phyloP scores from a whole-genome alignment of 2,888 invertebrate species.

The Entomobrya proxima region DNA sequence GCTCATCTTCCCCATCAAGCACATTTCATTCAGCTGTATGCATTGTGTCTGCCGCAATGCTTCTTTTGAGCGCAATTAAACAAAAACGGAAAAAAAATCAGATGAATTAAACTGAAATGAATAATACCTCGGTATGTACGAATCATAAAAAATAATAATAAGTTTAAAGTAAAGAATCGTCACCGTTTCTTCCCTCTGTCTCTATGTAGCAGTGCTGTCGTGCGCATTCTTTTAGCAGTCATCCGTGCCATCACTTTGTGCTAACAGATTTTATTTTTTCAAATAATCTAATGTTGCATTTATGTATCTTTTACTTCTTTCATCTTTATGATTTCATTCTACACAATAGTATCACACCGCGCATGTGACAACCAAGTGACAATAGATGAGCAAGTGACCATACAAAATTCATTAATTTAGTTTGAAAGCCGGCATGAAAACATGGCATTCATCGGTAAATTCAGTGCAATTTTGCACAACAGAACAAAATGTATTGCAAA shows the following conservation, averaged over 20 bases:
- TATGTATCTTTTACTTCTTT: neutral
- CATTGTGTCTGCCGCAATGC: neutral
- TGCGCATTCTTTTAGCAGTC: constrained; percentile 1
- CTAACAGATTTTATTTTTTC: constrained; percentile 29
- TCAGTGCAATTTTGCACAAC: constrained; percentile 42
- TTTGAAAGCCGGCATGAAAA: constrained; percentile 55
- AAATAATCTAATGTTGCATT: neutral
- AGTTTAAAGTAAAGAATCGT: neutral
- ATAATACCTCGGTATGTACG: neutral
- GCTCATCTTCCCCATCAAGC: constrained; percentile 22
- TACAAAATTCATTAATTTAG: constrained; percentile 61
- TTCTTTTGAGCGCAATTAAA: constrained; percentile 49
- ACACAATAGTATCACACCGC: constrained; percentile 46
- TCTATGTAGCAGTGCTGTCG: neutral
- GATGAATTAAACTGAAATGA: neutral
- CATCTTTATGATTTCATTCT: constrained; percentile 22
- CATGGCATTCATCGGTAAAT: constrained; percentile 41
- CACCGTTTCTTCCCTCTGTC: neutral
- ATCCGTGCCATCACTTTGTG: constrained; percentile 14
- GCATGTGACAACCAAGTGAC: constrained; percentile 52
- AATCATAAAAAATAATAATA: neutral
- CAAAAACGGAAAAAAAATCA: constrained; percentile 39
- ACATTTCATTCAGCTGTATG: constrained; percentile 27
- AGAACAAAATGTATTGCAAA: neutral
- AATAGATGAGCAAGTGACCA: constrained; percentile 62